Conservation (phyloP, 2,797 vertebrate genomes). For the Crocodylus rhombifer region DNA sequence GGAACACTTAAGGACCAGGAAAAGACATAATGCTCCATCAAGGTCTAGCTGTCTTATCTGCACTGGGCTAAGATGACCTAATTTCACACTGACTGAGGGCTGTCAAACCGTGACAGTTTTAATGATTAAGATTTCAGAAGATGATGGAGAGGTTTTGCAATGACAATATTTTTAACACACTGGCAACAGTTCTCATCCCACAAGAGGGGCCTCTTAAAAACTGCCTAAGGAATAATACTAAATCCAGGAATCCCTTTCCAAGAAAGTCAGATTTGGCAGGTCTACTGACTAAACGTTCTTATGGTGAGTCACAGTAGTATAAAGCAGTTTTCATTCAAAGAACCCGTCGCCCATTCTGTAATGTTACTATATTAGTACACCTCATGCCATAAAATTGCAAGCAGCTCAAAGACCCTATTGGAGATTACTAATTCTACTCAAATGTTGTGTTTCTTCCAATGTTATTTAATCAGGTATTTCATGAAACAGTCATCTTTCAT, state of each 20-base stretch:
- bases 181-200: not conserved
- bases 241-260: constrained; percentile 23
- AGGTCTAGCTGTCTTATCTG: constrained; percentile 25
- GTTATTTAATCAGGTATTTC: not conserved
- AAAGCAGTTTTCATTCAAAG: not conserved
- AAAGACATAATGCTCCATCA: not conserved
- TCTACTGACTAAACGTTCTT: not conserved
- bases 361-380: not conserved
- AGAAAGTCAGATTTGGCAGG: not conserved
- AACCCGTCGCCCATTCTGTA: not conserved
- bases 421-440: not conserved
- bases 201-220: constrained; percentile 14
- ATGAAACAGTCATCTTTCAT: not conserved
- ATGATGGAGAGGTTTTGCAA: constrained; percentile 2
- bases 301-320: not conserved
- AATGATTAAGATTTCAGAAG: constrained; percentile 37
- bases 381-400: not conserved
- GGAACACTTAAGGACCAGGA: not conserved
- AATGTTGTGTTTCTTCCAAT: not conserved
- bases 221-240: constrained; percentile 35
- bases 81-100: constrained; percentile 22
- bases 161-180: not conserved
- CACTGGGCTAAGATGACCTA: not conserved
- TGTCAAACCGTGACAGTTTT: constrained; percentile 15
- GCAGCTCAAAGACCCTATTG: not conserved